phyloP scores from a whole-genome alignment of 2,113 vertebrate species.

The Podilymbus podiceps region DNA sequence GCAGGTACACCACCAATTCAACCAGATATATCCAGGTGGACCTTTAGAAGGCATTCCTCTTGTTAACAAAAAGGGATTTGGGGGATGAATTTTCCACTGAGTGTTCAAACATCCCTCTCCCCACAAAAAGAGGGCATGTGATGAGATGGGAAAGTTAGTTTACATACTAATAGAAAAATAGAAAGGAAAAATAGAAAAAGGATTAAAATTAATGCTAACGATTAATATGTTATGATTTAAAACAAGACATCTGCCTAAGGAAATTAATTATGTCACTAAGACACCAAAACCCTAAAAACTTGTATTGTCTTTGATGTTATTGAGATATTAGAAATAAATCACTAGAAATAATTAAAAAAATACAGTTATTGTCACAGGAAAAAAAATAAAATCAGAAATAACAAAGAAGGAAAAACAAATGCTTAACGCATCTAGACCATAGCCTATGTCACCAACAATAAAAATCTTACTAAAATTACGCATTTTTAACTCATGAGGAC shows the following conservation, averaged over 20 bases:
- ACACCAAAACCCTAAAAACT: neutral
- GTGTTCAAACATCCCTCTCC: fast-evolving
- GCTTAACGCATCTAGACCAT: neutral
- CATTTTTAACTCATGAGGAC: neutral
- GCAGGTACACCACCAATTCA: neutral
- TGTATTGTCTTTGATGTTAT: neutral
- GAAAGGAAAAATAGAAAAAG: neutral
- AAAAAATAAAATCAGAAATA: neutral
- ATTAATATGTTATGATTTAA: neutral
- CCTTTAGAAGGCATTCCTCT: neutral
- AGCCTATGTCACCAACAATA: neutral
- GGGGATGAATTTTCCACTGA: neutral
- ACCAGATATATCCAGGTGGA: neutral
- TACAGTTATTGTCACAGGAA: neutral
- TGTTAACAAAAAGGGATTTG: neutral
- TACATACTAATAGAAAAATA: neutral
- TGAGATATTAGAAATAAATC: neutral
- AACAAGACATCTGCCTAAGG: neutral
- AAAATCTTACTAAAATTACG: neutral
- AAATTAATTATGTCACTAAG: neutral
- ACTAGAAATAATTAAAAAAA: neutral
- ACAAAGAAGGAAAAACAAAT: neutral
- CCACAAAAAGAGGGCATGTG: neutral
- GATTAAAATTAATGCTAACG: neutral
- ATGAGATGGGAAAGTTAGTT: neutral